Evolutionary conservation across 2,888 invertebrate species (phyloP), one percentile per base, ranked within the genome.

Genomic region (Rhagonycha fulva): DNA sequence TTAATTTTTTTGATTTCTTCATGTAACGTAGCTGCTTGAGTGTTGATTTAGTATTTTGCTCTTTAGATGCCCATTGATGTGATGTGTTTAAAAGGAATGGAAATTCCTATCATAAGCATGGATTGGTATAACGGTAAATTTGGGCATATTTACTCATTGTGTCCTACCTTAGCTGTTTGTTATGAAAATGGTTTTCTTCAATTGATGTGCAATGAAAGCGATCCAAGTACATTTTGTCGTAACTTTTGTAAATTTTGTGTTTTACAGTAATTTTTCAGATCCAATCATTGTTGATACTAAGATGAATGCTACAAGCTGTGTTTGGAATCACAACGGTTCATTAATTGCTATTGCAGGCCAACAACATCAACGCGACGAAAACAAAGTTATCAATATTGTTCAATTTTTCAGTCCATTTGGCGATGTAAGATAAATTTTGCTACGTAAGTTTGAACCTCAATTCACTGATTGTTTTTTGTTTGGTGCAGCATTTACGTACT

Each of bases 301-400:
- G 60, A 94, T 98, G 92, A 90, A 91, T 24, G 92, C 95, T 9
- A 93, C 94, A 62, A 94, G 94, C 84, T 94, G 96, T 73, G 92
- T 93, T 81, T 99, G 99, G 99, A 98, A 98, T 86, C 96, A 96
- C 83, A 95, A 95, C 83, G 99, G 98, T 0, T 94, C 94, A 12
- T 90, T 98, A 3, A 85, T 99, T 67, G 98, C 98, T 0, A 92
- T 97, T 5, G 95, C 96, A 14, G 98, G 98, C 1, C 87, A 89
- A 72, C 89, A 90, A 75, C 85, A 83, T 86, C 89, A 90, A 74
- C 85, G 83, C 86, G 91, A 92, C 71, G 90, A 90, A 11, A 88
- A 89, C n/a, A 91, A 91, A 71, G 92, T 90, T 83, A 90, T 90
- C 0, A 98, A 98, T 87, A 93, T 95, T 11, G 94, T 99, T 3